Evolutionary conservation across 1,140 invertebrate genomes (phyloP), one percentile per base, ranked within the genome.

Genomic region (Penaeus indicus): DNA sequence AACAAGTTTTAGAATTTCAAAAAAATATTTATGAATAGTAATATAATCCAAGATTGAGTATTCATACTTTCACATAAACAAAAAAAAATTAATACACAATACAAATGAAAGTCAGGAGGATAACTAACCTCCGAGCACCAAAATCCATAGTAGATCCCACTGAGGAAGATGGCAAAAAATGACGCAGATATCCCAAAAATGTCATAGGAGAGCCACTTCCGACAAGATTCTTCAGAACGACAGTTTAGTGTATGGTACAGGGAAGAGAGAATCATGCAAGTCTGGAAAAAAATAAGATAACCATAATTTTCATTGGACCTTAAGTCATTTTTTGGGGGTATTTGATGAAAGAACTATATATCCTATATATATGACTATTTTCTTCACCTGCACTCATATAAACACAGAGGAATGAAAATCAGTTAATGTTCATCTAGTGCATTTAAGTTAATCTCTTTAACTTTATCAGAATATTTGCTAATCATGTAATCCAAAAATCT

Each of bases 111-210:
- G 11, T 11, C 54, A 5, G 16, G 11, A 16, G 54, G 54, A 11
- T 13, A 7, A 85, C 90, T 69, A 27, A 91, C 90, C 93, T 95
- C 95, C 92, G 98, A 95, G 93, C 98, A 99, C 96, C 97, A 99
- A 93, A 99, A 99, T 3, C 97, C 98, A 92, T 98, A 99, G 93
- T 99, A 98, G 90, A 99, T 97, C 81, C 97, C 97, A 25, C 97
- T 97, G 84, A 98, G 96, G 93, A 99, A 99, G 92, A 99, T 98
- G 38, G 97, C 97, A 82, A 98, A 94, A 82, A 99, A 94, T 25
- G 97, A 98, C 4, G 98, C 94, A 27, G 97, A 97, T 75, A 99
- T 98, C 21, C 98, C 98, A 91, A 98, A 96, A 63, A 99, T 94
- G 93, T 99, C 98, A 91, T 97, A 96, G 81, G 96, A 96, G 11